Evolutionary conservation across 2,797 vertebrate species (phyloP).

Genomic region (Cuculus canorus): DNA sequence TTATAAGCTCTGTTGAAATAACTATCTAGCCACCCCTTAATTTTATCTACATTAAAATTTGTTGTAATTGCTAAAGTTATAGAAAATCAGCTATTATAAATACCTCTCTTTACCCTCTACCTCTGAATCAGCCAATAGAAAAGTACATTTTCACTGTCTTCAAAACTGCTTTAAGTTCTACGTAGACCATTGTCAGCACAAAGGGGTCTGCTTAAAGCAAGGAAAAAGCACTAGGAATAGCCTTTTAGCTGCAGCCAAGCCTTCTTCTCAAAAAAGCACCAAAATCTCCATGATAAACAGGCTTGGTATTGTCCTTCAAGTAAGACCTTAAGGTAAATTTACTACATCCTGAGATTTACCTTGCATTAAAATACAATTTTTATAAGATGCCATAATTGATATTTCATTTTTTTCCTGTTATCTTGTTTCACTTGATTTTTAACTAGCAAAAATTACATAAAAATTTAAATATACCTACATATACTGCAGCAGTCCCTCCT

Average conservation of each 20-base stretch:
- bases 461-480: neutral
- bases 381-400: rapidly evolving
- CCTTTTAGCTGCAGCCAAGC: neutral
- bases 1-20: neutral
- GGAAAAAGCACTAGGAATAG: neutral
- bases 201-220: neutral
- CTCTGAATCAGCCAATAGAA: neutral
- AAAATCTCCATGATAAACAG: neutral
- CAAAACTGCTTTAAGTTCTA: neutral
- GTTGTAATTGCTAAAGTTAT: neutral
- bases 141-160: neutral
- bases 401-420: neutral
- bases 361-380: neutral
- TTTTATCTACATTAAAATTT: neutral
- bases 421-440: neutral
- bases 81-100: neutral
- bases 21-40: neutral
- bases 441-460: neutral
- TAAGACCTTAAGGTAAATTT: neutral
- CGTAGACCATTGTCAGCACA: neutral
- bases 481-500: neutral
- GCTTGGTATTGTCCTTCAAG: neutral
- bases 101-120: neutral
- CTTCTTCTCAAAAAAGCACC: neutral
- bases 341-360: neutral